Conservation (phyloP, 2,888 invertebrate genomes). For the Drosophila barbarae region DNA sequence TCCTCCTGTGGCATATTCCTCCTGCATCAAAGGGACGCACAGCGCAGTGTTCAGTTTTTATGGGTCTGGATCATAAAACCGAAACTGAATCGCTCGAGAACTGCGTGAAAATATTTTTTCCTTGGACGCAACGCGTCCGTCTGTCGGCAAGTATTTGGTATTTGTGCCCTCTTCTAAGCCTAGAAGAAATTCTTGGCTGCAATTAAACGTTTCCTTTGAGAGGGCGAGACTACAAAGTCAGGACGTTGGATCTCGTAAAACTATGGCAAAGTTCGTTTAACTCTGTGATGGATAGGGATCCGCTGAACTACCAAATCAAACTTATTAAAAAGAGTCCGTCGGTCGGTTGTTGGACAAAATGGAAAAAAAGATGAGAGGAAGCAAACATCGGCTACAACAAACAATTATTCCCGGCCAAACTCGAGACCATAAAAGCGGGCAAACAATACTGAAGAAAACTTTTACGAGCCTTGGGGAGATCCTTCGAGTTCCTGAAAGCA, state of each 20-base stretch:
- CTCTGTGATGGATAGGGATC: slow-evolving; percentile 28
- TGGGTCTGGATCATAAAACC: slow-evolving; percentile 67
- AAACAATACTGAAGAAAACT: slow-evolving; percentile 60
- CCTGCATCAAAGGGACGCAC: slow-evolving; percentile 58
- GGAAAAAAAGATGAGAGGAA: slow-evolving; percentile 9
- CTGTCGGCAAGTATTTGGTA: slow-evolving; percentile 12
- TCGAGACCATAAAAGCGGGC: slow-evolving; percentile 60
- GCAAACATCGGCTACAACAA: slow-evolving; percentile 47
- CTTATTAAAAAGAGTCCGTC: slow-evolving; percentile 51
- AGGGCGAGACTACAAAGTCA: slow-evolving; percentile 58
- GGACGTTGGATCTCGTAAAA: slow-evolving; percentile 50
- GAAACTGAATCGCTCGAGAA: slow-evolving; percentile 54
- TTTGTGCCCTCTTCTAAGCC: slow-evolving; percentile 31
- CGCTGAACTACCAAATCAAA: slow-evolving; percentile 48
- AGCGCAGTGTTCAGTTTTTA: slow-evolving; percentile 60
- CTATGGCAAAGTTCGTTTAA: slow-evolving; percentile 56
- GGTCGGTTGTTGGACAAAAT: neutral
- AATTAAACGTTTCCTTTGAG: slow-evolving; percentile 54
- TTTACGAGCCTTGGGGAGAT: slow-evolving; percentile 58
- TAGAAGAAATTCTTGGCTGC: slow-evolving; percentile 43
- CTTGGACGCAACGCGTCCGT: slow-evolving; percentile 27
- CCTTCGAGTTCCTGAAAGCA: slow-evolving; percentile 42
- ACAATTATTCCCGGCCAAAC: slow-evolving; percentile 66
- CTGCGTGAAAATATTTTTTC: slow-evolving; percentile 53
- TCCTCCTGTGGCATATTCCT: slow-evolving; percentile 44